Evolutionary conservation across 2,888 invertebrate genomes (phyloP).

Genomic region (Platerodrilus igneus): DNA sequence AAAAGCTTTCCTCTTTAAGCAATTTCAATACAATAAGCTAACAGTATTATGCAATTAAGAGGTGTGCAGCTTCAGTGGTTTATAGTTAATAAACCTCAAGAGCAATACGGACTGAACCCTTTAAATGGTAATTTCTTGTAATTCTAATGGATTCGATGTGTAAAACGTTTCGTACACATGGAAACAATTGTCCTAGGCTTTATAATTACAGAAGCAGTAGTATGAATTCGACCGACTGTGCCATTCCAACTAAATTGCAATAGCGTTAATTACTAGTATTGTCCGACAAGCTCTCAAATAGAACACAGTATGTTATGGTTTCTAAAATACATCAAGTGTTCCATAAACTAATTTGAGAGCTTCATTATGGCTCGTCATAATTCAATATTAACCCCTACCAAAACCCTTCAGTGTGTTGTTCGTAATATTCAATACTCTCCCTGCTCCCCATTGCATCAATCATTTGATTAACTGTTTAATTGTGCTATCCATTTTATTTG

Average conservation of each 20-base stretch:
- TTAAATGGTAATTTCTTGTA: slow-evolving; percentile 29
- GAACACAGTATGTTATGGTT: slow-evolving; percentile 20
- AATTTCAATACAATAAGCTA: too few species aligned
- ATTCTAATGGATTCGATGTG: slow-evolving; percentile 27
- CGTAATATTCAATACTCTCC: slow-evolving; percentile 27
- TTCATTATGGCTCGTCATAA: slow-evolving; percentile 41
- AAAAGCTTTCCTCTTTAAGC: too few species aligned
- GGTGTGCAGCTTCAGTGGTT: too few species aligned
- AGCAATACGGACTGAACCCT: slow-evolving; percentile 12
- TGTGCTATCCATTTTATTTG: slow-evolving; percentile 47
- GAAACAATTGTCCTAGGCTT: slow-evolving; percentile 20
- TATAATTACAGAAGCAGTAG: slow-evolving; percentile 18
- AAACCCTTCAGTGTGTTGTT: slow-evolving; percentile 19
- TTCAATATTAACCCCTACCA: slow-evolving; percentile 28
- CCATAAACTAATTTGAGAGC: slow-evolving; percentile 39
- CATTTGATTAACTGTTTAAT: slow-evolving; percentile 48
- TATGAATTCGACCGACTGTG: slow-evolving; percentile 21
- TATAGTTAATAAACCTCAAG: too few species aligned
- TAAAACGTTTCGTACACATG: slow-evolving; percentile 21
- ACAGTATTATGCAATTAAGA: too few species aligned
- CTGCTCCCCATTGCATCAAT: slow-evolving; percentile 41
- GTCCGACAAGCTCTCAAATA: slow-evolving; percentile 24
- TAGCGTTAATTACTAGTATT: slow-evolving; percentile 28
- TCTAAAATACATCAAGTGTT: slow-evolving; percentile 29
- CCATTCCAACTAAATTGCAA: slow-evolving; percentile 28